phyloP scores from a whole-genome alignment of 2,888 invertebrate species.

The Hesperia comma region DNA sequence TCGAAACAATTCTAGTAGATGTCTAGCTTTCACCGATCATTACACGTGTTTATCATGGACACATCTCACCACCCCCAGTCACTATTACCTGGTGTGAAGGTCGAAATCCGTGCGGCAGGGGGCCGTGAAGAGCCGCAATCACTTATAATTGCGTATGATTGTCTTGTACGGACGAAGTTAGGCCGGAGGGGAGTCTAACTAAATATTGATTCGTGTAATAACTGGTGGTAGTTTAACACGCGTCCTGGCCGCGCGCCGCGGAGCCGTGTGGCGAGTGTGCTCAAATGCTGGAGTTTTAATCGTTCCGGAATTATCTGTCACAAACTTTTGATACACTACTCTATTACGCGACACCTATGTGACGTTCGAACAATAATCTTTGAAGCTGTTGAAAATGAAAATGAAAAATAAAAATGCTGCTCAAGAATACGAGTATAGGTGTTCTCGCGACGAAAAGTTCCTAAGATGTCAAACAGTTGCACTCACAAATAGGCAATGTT shows the following conservation, averaged over 20 bases:
- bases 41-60: constrained; percentile 1
- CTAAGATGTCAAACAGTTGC: too few species aligned
- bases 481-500: too few species aligned
- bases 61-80: neutral
- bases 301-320: too few species aligned
- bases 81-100: neutral
- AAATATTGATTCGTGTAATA: constrained; percentile 52
- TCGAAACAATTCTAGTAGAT: neutral
- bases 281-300: neutral
- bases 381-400: too few species aligned
- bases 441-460: too few species aligned
- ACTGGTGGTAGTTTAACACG: neutral
- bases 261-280: neutral
- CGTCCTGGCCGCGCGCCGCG: neutral
- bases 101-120: neutral
- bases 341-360: too few species aligned
- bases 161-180: constrained; percentile 43
- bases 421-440: too few species aligned
- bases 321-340: too few species aligned
- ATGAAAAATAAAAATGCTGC: too few species aligned
- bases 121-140: constrained; percentile 11
- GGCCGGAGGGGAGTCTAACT: constrained; percentile 47
- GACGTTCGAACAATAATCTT: too few species aligned
- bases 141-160: constrained; percentile 58
- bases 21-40: neutral